These are phyloP conservation scores for Meteorus colon DNA, from an alignment of 2,888 invertebrate species.

Conservation along the genomic window DNA sequence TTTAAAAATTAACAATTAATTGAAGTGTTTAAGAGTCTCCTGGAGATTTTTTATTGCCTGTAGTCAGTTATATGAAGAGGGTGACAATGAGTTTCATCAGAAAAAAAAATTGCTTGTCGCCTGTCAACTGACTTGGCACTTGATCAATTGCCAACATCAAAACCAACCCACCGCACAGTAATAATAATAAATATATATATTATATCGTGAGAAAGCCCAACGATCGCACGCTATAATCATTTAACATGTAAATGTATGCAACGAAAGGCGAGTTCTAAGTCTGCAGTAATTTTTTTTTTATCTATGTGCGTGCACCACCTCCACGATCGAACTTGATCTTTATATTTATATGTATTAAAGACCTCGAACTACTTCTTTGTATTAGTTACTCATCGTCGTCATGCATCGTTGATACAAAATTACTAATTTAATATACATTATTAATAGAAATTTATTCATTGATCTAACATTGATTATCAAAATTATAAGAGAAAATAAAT, in stretches of 20 bases:
- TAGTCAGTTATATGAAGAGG: neutral
- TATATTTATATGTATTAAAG: neutral
- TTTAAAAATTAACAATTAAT: slow-evolving; percentile 11
- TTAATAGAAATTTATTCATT: slow-evolving; percentile 3
- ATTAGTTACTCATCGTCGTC: slow-evolving; percentile 27
- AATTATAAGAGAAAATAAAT: too few species aligned
- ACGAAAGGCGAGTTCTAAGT: slow-evolving; percentile 35
- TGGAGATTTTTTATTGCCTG: slow-evolving; percentile 13
- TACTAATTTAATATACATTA: slow-evolving; percentile 3
- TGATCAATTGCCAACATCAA: slow-evolving; percentile 30
- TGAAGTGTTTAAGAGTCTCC: slow-evolving; percentile 20
- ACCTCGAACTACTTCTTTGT: slow-evolving; percentile 45
- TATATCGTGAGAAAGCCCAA: slow-evolving; percentile 48
- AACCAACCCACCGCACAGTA: slow-evolving; percentile 8
- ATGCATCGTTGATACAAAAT: slow-evolving; percentile 22
- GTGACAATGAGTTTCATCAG: slow-evolving; percentile 5
- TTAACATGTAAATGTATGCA: slow-evolving; percentile 52
- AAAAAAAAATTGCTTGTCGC: slow-evolving; percentile 2
- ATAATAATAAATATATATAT: slow-evolving; percentile 7
- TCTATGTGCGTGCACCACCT: slow-evolving; percentile 16
- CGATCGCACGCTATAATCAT: slow-evolving; percentile 38
- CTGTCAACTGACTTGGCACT: neutral
- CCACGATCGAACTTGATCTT: slow-evolving; percentile 47
- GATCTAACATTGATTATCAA: too few species aligned
- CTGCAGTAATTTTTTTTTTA: neutral